Percentiles rank a stretch among this genome's conserved stretches.
These are phyloP conservation scores for Sanderia malayensis DNA, from an alignment of 30 jellyfish, hydroid and myxozoan genomes.

Conservation along the genomic window DNA sequence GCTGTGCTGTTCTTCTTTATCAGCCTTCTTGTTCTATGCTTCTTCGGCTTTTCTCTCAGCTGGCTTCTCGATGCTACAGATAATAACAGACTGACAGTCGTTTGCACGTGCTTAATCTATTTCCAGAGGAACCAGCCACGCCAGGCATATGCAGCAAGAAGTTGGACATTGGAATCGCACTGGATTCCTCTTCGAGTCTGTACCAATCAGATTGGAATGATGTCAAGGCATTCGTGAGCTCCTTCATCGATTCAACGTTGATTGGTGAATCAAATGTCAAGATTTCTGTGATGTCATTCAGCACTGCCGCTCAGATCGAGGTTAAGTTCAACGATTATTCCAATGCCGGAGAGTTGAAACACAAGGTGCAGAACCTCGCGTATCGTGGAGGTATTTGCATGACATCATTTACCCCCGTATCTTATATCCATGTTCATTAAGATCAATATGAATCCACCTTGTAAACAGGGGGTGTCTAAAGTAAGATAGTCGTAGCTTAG, in stretches of 20 bases:
- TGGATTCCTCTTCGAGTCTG: slow-evolving; percentile 28
- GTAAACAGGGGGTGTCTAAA: no score
- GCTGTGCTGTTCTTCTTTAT: no score
- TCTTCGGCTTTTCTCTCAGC: no score
- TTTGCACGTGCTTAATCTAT: no score
- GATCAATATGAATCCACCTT: no score
- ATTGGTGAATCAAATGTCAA: slow-evolving; percentile 30
- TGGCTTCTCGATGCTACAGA: no score
- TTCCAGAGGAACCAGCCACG: neutral
- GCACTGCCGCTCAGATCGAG: slow-evolving; percentile 23
- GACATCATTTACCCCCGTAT: no score
- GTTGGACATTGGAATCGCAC: slow-evolving; percentile 20
- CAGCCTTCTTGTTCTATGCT: no score
- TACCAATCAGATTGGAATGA: slow-evolving; percentile 16
- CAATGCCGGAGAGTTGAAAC: slow-evolving; percentile 12
- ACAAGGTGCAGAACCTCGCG: neutral
- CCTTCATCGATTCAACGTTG: slow-evolving; percentile 6
- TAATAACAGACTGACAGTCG: no score
- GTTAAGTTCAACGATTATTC: slow-evolving; percentile 7
- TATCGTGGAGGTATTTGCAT: slow-evolving; percentile 26
- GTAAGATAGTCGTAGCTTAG: no score
- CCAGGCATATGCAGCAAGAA: slow-evolving; percentile 26
- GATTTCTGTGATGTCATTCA: slow-evolving; percentile 26
- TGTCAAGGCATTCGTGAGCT: slow-evolving; percentile 8
- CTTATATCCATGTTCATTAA: no score